Conservation (phyloP, 2,113 vertebrate genomes). For the Rhynchopsitta pachyrhyncha region DNA sequence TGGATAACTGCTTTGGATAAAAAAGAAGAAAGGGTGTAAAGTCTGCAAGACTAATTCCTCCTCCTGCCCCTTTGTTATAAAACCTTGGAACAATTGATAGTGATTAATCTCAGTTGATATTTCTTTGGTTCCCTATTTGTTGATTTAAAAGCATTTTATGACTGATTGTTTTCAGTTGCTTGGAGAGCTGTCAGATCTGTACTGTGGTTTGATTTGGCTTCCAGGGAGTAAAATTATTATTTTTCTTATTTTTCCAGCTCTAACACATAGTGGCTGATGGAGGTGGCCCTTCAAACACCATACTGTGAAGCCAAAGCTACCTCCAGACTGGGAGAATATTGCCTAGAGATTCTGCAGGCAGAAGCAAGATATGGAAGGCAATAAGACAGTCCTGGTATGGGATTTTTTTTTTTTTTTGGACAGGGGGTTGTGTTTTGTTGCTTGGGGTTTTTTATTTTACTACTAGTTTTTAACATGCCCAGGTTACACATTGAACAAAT, state of each 20-base stretch:
- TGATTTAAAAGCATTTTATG: conserved; percentile 67
- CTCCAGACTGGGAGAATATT: conserved; percentile 5
- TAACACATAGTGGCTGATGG: background rate
- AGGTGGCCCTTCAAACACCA: background rate
- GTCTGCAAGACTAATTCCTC: conserved; percentile 54
- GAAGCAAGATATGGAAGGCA: background rate
- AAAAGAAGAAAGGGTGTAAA: background rate
- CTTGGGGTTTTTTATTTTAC: background rate
- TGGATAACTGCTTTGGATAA: conserved; percentile 52
- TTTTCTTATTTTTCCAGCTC: conserved; percentile 52
- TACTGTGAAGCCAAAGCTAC: background rate
- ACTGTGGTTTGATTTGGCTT: conserved; percentile 39
- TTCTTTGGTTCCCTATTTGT: conserved; percentile 62
- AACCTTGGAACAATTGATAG: conserved; percentile 67
- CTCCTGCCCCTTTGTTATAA: conserved; percentile 46
- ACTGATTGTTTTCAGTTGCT: conserved; percentile 59
- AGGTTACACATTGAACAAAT: background rate
- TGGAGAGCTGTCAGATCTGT: conserved; percentile 48
- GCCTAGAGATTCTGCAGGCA: background rate
- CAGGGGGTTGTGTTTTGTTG: background rate
- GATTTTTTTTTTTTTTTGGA: no score
- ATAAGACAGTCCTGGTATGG: background rate
- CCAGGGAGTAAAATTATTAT: conserved; percentile 40
- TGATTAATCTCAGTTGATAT: conserved; percentile 73
- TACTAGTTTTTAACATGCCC: background rate